These are phyloP conservation scores for Prietella phreatophila DNA, from an alignment of 2,113 vertebrate genomes.

Conservation along the genomic window DNA sequence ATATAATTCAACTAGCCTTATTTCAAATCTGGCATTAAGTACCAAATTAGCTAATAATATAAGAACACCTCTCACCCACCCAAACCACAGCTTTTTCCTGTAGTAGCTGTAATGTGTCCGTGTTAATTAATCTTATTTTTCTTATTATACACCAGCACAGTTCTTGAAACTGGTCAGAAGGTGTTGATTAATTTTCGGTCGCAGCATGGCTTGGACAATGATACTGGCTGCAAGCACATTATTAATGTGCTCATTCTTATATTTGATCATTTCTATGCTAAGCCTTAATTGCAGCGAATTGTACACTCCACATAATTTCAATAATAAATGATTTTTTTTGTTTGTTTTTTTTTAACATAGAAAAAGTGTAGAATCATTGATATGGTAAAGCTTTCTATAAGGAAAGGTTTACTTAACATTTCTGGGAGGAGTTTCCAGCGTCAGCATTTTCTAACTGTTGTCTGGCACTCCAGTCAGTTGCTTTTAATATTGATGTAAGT, in stretches of 20 bases:
- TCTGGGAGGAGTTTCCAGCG: slow-evolving; percentile 7
- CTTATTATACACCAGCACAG: slow-evolving; percentile 43
- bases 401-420: not conserved
- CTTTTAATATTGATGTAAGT: slow-evolving; percentile 45
- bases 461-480: not conserved
- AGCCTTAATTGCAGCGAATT: not conserved
- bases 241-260: slow-evolving; percentile 59
- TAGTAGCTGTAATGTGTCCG: slow-evolving; percentile 58
- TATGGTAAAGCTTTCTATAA: not conserved
- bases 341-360: not conserved
- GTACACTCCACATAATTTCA: not conserved
- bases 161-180: not conserved
- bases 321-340: not conserved
- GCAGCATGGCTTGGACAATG: not conserved
- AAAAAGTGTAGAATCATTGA: not conserved
- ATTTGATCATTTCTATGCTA: not conserved
- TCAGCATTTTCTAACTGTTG: slow-evolving; percentile 10
- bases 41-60: slow-evolving; percentile 16
- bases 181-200: not conserved
- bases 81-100: slow-evolving; percentile 54
- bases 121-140: slow-evolving; percentile 59
- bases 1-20: not conserved
- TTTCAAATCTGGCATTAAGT: slow-evolving; percentile 20
- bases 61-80: slow-evolving; percentile 15
- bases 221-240: slow-evolving; percentile 24